Conservation (phyloP, 1,140 invertebrate species). For the Hylaeus volcanicus region DNA sequence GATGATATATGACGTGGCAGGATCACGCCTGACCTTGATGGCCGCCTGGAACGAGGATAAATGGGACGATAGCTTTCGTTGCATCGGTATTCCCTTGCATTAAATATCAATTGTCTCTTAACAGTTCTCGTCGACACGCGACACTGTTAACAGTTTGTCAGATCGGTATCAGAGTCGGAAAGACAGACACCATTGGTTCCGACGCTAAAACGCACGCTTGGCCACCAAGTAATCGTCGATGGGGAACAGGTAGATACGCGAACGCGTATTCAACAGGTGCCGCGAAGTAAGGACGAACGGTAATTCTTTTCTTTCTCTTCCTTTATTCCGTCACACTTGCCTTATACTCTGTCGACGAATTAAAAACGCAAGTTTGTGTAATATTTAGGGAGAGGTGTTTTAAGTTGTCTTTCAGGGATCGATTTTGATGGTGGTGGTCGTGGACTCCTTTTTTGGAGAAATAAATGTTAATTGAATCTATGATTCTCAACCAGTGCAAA, state of each 20-base stretch:
- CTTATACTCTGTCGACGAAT: not conserved
- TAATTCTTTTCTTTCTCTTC: conserved; percentile 10
- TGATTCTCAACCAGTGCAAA: too few relatives aligned
- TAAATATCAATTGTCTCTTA: conserved; percentile 47
- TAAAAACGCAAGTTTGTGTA: too few relatives aligned
- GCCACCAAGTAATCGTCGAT: conserved; percentile 48
- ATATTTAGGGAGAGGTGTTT: too few relatives aligned
- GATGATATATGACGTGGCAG: conserved; percentile 63
- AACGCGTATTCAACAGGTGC: conserved; percentile 59
- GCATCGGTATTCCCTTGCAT: conserved; percentile 43
- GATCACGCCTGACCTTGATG: conserved; percentile 65
- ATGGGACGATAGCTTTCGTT: conserved; percentile 49
- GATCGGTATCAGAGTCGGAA: conserved; percentile 10
- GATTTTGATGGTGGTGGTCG: too few relatives aligned
- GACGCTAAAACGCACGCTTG: not conserved
- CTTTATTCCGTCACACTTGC: not conserved
- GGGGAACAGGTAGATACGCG: conserved; percentile 31
- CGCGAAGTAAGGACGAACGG: conserved; percentile 37
- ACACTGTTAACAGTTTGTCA: conserved; percentile 12
- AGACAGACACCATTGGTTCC: not conserved
- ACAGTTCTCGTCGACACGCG: not conserved
- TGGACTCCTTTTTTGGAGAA: too few relatives aligned
- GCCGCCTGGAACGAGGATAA: conserved; percentile 58
- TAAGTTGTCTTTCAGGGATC: too few relatives aligned
- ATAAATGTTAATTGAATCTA: too few relatives aligned